Base-by-base conservation (phyloP, 1,140 invertebrate species). In the Drosophila tristis region DNA sequence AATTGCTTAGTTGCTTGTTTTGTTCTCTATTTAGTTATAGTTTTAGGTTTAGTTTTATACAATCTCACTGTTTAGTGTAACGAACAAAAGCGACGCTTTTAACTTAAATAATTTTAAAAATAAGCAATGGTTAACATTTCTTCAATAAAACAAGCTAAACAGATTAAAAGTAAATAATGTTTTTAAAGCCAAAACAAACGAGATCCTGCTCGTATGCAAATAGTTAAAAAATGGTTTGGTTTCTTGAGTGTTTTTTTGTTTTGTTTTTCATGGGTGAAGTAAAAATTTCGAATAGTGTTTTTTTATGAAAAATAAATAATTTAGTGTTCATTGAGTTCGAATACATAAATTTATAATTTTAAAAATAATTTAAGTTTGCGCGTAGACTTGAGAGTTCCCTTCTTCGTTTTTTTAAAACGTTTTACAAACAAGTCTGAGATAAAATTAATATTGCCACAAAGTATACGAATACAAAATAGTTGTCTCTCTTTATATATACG, bases 141-240 rank as follows among this genome's bases (percentile, higher is more conserved):
- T 77, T 73, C 81, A 86, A 74, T 86, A 76, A 71, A 74, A 84
- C 74, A 90, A 90, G 72, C 62, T 70, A 74, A 70, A 77, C 63
- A 77, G 66, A 70, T 80, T 80, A 76, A 75, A 85, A 81, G 73
- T 70, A 87, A 90, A 68, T 76, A 66, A 70, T 72, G 78, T 67
- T 68, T 80, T 90, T 91, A 91, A 90, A 91, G 86, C 85, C 90
- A 91, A 70, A 86, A 86, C 82, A 87, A 82, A 80, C 90, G 90
- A 91, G 90, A 91, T 91, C 90, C 90, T 91, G 90, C 90, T 91
- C 90, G 86, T 73, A 77, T 89, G 82, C 84, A 89, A 87, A 79
- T 79, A 67, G 63, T 77, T 64, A 58, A 62, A 73, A 85, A 74
- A 74, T 75, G 70, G 75, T 74, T 84, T 60, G 39, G 55, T 53